Conservation (phyloP, 1,140 invertebrate genomes). For the Apis cerana region DNA sequence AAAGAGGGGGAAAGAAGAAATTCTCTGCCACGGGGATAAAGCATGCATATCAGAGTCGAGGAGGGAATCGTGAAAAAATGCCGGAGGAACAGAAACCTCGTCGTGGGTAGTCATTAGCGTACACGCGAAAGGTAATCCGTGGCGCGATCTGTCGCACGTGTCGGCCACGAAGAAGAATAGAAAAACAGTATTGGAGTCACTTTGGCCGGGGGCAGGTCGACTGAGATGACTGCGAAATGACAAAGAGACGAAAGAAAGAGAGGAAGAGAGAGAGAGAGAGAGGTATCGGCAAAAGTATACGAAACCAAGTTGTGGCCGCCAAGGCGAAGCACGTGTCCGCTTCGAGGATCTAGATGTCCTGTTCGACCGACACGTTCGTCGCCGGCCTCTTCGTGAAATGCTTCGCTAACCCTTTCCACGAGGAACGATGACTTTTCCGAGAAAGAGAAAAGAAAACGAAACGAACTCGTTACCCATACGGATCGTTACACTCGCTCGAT, state of each 20-base stretch:
- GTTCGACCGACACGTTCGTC: constrained; percentile 66
- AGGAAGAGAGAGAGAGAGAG: background rate
- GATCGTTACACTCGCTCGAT: background rate
- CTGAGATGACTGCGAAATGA: constrained; percentile 55
- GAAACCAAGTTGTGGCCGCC: constrained; percentile 41
- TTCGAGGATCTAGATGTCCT: constrained; percentile 72
- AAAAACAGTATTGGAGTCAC: constrained; percentile 25
- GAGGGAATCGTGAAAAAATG: constrained; percentile 13
- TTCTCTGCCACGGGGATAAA: background rate
- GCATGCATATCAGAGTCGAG: background rate
- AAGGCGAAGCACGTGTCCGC: constrained; percentile 68
- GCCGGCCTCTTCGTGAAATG: constrained; percentile 73
- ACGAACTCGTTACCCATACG: background rate
- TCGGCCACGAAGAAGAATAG: constrained; percentile 9
- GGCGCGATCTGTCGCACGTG: constrained; percentile 52
- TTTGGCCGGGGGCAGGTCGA: constrained; percentile 47
- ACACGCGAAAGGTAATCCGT: constrained; percentile 45
- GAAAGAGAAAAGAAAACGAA: background rate
- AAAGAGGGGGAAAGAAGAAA: background rate
- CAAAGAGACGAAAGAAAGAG: background rate
- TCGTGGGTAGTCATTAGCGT: constrained; percentile 20
- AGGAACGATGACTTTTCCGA: constrained; percentile 8
- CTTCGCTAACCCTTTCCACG: constrained; percentile 44
- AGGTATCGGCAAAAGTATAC: background rate
- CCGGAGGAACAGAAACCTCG: background rate